These are phyloP conservation scores for Smutsia temminckii DNA, from an alignment of 2,797 vertebrate species.

Conservation along the genomic window DNA sequence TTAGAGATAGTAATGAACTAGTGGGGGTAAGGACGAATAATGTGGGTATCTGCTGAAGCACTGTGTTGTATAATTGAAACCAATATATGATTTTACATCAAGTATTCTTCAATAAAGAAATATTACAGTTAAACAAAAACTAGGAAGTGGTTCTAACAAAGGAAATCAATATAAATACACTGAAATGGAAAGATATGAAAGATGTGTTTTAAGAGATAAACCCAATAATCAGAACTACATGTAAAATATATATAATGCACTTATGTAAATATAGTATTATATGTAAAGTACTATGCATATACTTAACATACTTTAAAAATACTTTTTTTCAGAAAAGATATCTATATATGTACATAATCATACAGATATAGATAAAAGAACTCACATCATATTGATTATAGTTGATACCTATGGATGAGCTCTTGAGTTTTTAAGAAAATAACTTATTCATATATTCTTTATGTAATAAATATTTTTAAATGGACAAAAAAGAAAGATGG, in stretches of 20 bases:
- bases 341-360: background rate
- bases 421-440: background rate
- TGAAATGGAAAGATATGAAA: background rate
- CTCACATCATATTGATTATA: background rate
- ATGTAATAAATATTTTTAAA: background rate
- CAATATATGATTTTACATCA: too few relatives aligned
- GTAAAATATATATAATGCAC: background rate
- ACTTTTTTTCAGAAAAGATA: background rate
- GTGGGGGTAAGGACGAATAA: too few relatives aligned
- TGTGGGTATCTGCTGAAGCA: too few relatives aligned
- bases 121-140: background rate
- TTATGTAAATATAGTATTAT: background rate
- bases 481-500: background rate
- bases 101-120: too few relatives aligned
- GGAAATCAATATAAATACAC: background rate
- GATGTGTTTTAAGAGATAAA: background rate
- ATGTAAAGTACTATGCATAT: too few relatives aligned
- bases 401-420: background rate
- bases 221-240: background rate
- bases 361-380: background rate
- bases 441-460: background rate
- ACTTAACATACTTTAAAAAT: too few relatives aligned
- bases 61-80: too few relatives aligned
- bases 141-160: background rate
- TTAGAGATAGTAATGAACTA: too few relatives aligned